Base-by-base conservation (phyloP, 2,888 invertebrate genomes). In the Cotesia congregata region DNA sequence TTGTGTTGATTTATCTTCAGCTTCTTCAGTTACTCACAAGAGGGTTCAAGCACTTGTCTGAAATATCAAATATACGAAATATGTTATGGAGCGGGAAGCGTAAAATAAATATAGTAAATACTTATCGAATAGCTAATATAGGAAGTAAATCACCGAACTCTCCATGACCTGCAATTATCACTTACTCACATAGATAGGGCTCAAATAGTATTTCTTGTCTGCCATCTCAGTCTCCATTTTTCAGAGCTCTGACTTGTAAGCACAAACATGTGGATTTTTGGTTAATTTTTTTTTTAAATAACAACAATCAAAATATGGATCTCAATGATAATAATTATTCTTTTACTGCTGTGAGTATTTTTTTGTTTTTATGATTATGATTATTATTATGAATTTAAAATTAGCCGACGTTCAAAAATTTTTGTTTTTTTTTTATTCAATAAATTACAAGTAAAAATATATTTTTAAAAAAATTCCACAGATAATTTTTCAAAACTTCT, bases 291-390 rank as follows among this genome's bases (percentile, higher is more conserved):
- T 50, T 50, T 40, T 62, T 64, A 39, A 70, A 68, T 9, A 72
- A 69, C 39, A 65, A 15, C 12, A 17, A 17, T 17, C 17, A 59
- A 59, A 78, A 78, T 76, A 77, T 76, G 59, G 74, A 79, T 30
- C 30, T 30, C 65, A 60, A 74, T 30, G 64, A 41, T 5, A 78
- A 76, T 41, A 62, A 30, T 30, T 3, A 30, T 30, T 30, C 78
- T 50, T 76, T 79, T 65, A 76, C 69, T 20, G 39, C 69, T 39
- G 79, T 79, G 50, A 79, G 79, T 67, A 68, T 38, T 72, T 70
- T 64, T 50, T 50, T 72, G 17, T 71, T 72, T 67, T 30, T 15
- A 15, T 60, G 65, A 69, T 1, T 75, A 17, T 62, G 40, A n/a
- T 12, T 30, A 15, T 38, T 39, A 50, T 9, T 68, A 67, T 39